These are phyloP conservation scores for Apostichopus japonicus DNA, from an alignment of 35 echinoderm and acorn worm genomes.

Conservation along the genomic window DNA sequence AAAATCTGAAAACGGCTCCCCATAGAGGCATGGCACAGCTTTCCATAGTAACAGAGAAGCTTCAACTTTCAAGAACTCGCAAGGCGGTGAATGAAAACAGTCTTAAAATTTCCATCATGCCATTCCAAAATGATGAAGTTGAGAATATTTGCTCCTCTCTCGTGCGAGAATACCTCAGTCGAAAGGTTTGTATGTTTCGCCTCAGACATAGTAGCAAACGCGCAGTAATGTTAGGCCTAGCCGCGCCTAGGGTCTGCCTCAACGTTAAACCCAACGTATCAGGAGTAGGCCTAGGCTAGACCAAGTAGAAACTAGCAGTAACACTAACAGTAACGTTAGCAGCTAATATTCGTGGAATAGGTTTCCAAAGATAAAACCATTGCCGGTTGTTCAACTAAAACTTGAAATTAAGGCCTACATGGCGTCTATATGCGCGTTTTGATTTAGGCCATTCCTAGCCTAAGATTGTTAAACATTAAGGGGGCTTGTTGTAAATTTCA, in stretches of 20 bases:
- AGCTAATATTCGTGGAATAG: too few species aligned
- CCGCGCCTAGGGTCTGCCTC: not conserved
- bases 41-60: too few species aligned
- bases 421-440: too few species aligned
- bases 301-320: not conserved
- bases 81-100: not conserved
- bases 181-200: not conserved
- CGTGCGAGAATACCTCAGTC: slow-evolving; percentile 6
- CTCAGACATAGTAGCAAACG: not conserved
- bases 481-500: too few species aligned
- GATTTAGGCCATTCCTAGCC: too few species aligned
- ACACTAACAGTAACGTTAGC: not conserved
- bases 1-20: too few species aligned
- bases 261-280: not conserved
- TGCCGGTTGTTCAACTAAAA: not conserved
- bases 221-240: not conserved
- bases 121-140: not conserved
- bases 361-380: too few species aligned
- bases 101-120: not conserved
- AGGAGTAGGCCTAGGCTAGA: not conserved
- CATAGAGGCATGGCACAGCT: too few species aligned
- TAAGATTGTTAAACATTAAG: too few species aligned
- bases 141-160: slow-evolving; percentile 22
- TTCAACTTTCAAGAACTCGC: too few species aligned
- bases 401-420: not conserved